Evolutionary conservation across 92 coral and sea anemone species (phyloP).

Genomic region (Metridium senile): DNA sequence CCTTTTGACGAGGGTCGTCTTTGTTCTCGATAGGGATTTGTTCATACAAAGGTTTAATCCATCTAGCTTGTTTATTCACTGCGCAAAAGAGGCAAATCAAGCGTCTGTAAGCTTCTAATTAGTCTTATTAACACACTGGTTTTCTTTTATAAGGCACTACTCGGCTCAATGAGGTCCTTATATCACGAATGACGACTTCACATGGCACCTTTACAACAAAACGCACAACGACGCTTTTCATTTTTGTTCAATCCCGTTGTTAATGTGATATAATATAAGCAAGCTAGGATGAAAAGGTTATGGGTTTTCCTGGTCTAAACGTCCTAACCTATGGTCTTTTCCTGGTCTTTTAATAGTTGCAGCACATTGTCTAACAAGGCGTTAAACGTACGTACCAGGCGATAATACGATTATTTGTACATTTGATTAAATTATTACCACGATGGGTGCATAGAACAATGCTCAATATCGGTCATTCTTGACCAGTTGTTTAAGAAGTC

Average conservation of each 20-base stretch:
- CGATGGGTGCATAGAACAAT: conserved; percentile 4
- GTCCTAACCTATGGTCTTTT: neutral
- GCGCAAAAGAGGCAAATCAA: conserved; percentile 29
- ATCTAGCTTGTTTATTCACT: conserved; percentile 25
- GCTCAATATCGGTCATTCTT: neutral
- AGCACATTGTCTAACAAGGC: neutral
- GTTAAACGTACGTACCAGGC: neutral
- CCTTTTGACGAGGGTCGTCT: conserved; percentile 27
- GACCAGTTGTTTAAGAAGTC: neutral
- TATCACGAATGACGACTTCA: conserved; percentile 32
- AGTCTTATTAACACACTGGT: conserved; percentile 22
- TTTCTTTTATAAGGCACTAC: neutral
- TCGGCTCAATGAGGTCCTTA: conserved; percentile 15
- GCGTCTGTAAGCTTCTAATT: conserved; percentile 48
- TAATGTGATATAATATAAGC: neutral
- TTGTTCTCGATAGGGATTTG: conserved; percentile 48
- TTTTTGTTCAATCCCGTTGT: neutral
- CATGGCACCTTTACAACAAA: conserved; percentile 14
- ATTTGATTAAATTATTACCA: conserved; percentile 11
- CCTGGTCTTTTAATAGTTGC: neutral
- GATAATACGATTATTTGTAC: conserved; percentile 2
- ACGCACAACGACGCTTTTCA: neutral
- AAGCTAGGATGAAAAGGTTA: no score
- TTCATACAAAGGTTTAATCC: conserved; percentile 48
- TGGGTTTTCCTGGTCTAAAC: no score